Percentiles rank a stretch among this genome's conserved stretches.
These are phyloP conservation scores for Chymomyza procnemis DNA, from an alignment of 2,888 invertebrate genomes.

Conservation along the genomic window DNA sequence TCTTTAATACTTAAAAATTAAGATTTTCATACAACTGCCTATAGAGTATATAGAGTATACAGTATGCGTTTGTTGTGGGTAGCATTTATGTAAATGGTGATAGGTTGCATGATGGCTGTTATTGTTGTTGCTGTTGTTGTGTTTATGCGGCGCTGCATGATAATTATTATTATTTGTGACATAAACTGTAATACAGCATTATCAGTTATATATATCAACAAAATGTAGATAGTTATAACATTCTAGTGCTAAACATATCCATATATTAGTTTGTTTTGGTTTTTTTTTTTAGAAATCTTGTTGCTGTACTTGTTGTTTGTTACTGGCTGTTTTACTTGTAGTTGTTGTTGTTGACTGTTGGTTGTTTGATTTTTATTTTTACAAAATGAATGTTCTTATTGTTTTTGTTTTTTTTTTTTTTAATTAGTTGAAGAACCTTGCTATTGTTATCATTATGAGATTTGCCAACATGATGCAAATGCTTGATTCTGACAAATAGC, in stretches of 20 bases:
- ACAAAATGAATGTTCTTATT: conserved; percentile 54
- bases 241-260: conserved; percentile 21
- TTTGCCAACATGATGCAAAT: conserved; percentile 77
- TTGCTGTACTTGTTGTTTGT: conserved; percentile 23
- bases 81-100: conserved; percentile 20
- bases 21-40: conserved; percentile 26
- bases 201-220: conserved; percentile 6
- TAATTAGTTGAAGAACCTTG: conserved; percentile 77
- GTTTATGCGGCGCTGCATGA: conserved; percentile 23
- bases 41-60: no score
- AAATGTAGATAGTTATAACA: conserved; percentile 14
- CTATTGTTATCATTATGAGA: conserved; percentile 78
- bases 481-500: conserved; percentile 76
- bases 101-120: not conserved
- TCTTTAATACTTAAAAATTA: conserved; percentile 41
- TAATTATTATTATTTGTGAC: conserved; percentile 45
- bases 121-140: conserved; percentile 17
- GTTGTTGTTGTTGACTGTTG: conserved; percentile 9
- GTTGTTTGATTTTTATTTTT: conserved; percentile 50
- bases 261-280: conserved; percentile 46
- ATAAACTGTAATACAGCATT: conserved; percentile 54
- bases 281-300: conserved; percentile 36
- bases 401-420: conserved; percentile 26
- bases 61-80: not conserved
- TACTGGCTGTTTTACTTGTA: conserved; percentile 3